Evolutionary conservation across 2,113 vertebrate species (phyloP).

Genomic region (Apteryx mantelli): DNA sequence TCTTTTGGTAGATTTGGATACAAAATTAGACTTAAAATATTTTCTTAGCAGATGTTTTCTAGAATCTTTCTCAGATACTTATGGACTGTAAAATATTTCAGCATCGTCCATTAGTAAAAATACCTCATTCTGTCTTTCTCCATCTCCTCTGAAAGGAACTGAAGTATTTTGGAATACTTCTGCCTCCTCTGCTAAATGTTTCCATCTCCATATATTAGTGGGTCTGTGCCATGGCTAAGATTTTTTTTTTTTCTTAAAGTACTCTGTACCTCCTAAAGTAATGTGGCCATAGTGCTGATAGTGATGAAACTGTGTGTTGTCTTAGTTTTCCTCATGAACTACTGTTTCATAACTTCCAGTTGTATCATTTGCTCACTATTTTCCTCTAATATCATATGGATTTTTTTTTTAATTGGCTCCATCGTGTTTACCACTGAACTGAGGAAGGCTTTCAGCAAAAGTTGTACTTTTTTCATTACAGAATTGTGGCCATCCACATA

Average conservation of each 20-base stretch:
- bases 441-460: not conserved
- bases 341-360: not conserved
- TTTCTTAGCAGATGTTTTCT: conserved; percentile 20
- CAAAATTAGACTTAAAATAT: not conserved
- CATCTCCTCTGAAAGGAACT: not conserved
- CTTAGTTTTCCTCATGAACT: not conserved
- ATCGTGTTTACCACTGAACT: not conserved
- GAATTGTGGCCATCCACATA: not conserved
- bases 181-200: not conserved
- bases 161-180: conserved; percentile 10
- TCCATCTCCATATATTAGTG: not conserved
- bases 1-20: not conserved
- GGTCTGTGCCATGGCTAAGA: not conserved
- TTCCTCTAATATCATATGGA: not conserved
- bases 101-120: not conserved
- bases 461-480: not conserved
- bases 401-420: not conserved
- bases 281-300: not conserved
- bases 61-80: not conserved
- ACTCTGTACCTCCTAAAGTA: not conserved
- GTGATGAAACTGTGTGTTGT: not conserved
- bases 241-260: not conserved
- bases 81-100: not conserved
- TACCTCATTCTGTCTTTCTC: not conserved
- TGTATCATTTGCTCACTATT: not conserved